phyloP scores from a whole-genome alignment of 2,888 invertebrate genomes.

The Drosophila tripunctata region DNA sequence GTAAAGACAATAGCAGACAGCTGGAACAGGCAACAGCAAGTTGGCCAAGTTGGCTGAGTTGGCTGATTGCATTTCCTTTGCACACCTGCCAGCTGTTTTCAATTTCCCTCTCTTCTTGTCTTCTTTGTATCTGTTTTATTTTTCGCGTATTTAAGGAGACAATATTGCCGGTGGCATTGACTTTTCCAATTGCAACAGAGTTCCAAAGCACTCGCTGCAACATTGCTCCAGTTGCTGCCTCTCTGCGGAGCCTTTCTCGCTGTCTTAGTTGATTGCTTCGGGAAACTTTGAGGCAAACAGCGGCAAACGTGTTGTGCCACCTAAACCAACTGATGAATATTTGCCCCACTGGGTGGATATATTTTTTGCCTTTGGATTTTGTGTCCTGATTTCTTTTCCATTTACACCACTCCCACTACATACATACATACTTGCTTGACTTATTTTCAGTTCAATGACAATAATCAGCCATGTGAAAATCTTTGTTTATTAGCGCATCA shows the following conservation, averaged over 20 bases:
- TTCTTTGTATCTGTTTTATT: neutral
- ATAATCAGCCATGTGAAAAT: constrained; percentile 66
- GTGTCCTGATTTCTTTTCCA: constrained; percentile 47
- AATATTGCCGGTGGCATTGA: constrained; percentile 69
- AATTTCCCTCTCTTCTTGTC: constrained; percentile 46
- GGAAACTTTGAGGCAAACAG: constrained; percentile 72
- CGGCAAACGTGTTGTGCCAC: constrained; percentile 32
- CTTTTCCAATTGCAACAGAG: constrained; percentile 70
- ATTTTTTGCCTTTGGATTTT: neutral
- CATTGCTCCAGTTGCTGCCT: constrained; percentile 1
- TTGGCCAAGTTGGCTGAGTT: too few relatives aligned
- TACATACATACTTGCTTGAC: constrained; percentile 34
- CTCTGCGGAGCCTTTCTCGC: constrained; percentile 13
- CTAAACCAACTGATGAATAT: constrained; percentile 57
- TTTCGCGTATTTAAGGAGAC: constrained; percentile 34
- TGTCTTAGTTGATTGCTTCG: constrained; percentile 64
- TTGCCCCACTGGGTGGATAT: constrained; percentile 5
- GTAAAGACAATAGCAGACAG: constrained; percentile 19
- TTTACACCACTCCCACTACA: constrained; percentile 45
- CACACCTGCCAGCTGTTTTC: constrained; percentile 61
- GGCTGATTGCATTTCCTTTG: constrained; percentile 70
- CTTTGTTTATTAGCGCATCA: constrained; percentile 66
- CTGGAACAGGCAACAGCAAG: constrained; percentile 2
- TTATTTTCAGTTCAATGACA: constrained; percentile 64
- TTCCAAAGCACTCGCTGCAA: constrained; percentile 12